Conservation (phyloP, 23 tunicate species). For the Styela plicata region DNA sequence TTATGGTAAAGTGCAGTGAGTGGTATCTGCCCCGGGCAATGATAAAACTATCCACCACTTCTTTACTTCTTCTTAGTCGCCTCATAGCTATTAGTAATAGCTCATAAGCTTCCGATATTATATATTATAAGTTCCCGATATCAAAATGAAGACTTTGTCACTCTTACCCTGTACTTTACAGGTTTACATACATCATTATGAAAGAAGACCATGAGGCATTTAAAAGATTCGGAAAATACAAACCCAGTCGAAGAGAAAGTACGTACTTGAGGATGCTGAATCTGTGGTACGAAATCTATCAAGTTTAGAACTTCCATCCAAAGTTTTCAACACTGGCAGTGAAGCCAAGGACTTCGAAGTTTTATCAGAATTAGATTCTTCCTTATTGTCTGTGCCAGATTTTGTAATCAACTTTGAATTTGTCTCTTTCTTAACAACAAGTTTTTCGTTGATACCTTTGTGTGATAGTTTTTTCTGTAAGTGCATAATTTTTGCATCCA, state of each 20-base stretch:
- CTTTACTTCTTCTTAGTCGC: no score
- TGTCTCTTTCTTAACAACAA: not conserved
- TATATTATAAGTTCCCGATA: no score
- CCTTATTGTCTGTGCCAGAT: not conserved
- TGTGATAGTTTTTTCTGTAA: not conserved
- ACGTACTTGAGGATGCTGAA: constrained; percentile 6
- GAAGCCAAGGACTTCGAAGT: not conserved
- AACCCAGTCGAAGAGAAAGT: not conserved
- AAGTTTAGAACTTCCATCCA: not conserved
- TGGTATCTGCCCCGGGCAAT: no score
- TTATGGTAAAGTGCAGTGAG: no score
- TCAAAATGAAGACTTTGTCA: no score
- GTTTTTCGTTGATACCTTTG: not conserved
- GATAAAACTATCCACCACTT: no score
- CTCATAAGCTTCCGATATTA: no score
- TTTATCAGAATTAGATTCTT: not conserved
- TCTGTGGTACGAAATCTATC: constrained; percentile 11
- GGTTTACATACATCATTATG: no score
- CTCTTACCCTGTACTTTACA: no score
- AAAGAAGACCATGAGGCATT: no score
- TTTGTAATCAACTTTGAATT: not conserved
- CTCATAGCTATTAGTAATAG: no score
- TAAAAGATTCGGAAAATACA: no score
- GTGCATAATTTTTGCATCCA: constrained; percentile 4
- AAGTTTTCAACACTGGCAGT: not conserved